Percentiles rank a stretch among this genome's conserved stretches.
phyloP scores from a whole-genome alignment of 2,888 invertebrate genomes.

The Troides aeacus region DNA sequence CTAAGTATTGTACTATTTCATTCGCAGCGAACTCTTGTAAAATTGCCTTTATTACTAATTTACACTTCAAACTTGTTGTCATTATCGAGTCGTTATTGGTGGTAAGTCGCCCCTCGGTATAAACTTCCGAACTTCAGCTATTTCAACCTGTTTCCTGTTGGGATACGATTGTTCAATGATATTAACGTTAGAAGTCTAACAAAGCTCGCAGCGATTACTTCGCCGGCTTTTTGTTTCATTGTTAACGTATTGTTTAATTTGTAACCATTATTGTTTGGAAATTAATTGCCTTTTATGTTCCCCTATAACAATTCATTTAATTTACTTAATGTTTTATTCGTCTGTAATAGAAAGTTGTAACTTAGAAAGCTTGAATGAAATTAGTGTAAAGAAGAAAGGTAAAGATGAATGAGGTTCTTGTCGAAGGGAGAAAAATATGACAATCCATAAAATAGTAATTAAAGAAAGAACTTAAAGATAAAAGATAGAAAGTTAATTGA shows the following conservation, averaged over 20 bases:
- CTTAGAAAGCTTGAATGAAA: neutral
- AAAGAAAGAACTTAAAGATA: too few species aligned
- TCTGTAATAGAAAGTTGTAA: neutral
- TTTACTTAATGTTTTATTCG: neutral
- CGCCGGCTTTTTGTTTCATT: slow-evolving; percentile 5
- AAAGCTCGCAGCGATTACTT: slow-evolving; percentile 9
- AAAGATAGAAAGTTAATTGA: too few species aligned
- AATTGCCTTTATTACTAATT: slow-evolving; percentile 37
- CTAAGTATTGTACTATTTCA: slow-evolving; percentile 2
- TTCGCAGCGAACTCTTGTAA: slow-evolving; percentile 18
- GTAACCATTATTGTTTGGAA: slow-evolving; percentile 7
- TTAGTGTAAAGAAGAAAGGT: too few species aligned
- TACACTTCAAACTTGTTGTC: slow-evolving; percentile 39
- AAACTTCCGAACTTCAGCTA: slow-evolving; percentile 41
- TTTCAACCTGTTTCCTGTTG: slow-evolving; percentile 38
- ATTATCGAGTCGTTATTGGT: slow-evolving; percentile 43
- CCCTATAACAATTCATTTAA: neutral
- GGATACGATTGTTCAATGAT: slow-evolving; percentile 34
- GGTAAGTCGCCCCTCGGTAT: slow-evolving; percentile 32
- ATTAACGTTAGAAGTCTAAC: slow-evolving; percentile 18
- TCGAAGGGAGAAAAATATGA: too few species aligned
- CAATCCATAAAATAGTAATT: too few species aligned
- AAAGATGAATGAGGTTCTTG: too few species aligned
- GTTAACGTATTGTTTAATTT: slow-evolving; percentile 8
- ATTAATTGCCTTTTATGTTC: neutral